Percentiles rank a stretch among this genome's conserved stretches.
Evolutionary conservation across 2,113 vertebrate species (phyloP).

Genomic region (Ptyas mucosa): DNA sequence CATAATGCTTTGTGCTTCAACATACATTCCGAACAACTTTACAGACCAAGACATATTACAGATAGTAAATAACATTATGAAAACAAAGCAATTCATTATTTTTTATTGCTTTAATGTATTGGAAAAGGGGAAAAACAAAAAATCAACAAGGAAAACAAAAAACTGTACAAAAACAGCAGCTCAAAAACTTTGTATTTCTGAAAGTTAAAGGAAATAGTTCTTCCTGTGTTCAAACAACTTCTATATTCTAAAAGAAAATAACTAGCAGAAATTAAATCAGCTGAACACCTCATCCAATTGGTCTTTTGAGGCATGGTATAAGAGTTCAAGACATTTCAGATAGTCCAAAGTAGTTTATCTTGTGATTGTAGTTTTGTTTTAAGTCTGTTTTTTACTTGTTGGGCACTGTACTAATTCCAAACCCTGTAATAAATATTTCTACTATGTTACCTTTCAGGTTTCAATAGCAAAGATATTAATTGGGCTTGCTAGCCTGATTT

Average conservation of each 20-base stretch:
- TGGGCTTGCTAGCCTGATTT: background rate
- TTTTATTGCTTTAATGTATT: background rate
- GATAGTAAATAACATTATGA: background rate
- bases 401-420: background rate
- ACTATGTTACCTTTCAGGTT: background rate
- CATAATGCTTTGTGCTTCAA: background rate
- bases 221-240: background rate
- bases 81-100: background rate
- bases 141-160: background rate
- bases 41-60: background rate
- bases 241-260: background rate
- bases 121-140: background rate
- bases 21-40: background rate
- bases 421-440: background rate
- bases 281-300: background rate
- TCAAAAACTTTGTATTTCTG: background rate
- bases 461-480: background rate
- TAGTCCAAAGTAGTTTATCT: background rate
- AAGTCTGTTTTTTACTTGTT: background rate
- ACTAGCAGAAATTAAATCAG: background rate
- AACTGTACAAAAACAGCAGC: background rate
- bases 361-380: background rate
- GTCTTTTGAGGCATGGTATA: background rate
- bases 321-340: background rate
- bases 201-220: background rate